Base-by-base conservation (phyloP, 2,113 vertebrate genomes). In the Agapornis roseicollis region DNA sequence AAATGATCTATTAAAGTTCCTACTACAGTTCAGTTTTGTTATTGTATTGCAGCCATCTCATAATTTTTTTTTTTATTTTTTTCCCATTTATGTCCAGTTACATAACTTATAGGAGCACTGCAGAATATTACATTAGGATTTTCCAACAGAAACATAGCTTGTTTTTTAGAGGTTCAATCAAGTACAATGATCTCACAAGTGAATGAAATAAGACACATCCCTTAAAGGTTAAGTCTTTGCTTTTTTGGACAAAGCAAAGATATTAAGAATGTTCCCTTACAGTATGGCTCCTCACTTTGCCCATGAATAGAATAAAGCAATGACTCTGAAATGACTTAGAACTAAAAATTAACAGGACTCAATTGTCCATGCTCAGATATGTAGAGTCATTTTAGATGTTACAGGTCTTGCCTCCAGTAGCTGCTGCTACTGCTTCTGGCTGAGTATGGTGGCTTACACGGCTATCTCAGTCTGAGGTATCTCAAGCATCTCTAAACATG, bases 201-300 rank as follows among this genome's bases (percentile, higher is more conserved):
- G 16, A 88, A 66, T 61, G 2, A 82, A 73, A 41, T 50, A 25
- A 63, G 11, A 33, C 1, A 11, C 0, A 5, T 3, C 1, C 19
- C 12, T 88, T 31, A 47, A 88, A 78, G 17, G 37, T 0, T 33
- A 20, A 33, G 4, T 53, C n/a, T 60, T 69, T 7, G 22, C 0
- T 37, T 89, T 91, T 78, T 58, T 70, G 25, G 13, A 44, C 9
- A 82, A 66, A 70, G 8, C 9, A 81, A 65, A 70, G 13, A 23
- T 29, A 41, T 23, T 42, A 56, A 73, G 13, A 77, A 56, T 44
- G 4, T 37, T 65, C 4, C 7, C 12, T 78, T 49, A 41, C 18
- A 44, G 11, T 8, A 19, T 44, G 13, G 6, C 47, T 49, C 4
- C 9, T 85, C 20, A 44, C 4, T 61, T 13, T 74, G 7, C 8